These are phyloP conservation scores for Orthosia cruda DNA, from an alignment of 2,888 invertebrate species.

Conservation along the genomic window DNA sequence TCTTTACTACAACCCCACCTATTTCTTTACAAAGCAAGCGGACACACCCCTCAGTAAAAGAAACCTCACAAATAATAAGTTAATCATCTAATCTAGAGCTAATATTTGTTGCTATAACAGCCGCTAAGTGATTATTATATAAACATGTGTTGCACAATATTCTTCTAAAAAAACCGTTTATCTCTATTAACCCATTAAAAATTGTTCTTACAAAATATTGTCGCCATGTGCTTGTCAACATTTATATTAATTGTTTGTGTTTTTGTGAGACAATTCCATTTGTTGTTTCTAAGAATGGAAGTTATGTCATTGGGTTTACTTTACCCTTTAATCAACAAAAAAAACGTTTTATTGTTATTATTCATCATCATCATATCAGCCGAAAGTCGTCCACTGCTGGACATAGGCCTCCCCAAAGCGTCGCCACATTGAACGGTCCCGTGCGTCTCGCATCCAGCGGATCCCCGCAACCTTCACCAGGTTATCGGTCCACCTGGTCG, in stretches of 20 bases:
- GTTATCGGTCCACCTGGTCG: too few species aligned
- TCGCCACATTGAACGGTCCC: too few species aligned
- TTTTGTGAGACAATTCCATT: not conserved
- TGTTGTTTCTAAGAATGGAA: not conserved
- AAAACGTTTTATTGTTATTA: not conserved
- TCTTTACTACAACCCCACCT: not conserved
- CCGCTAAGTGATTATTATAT: slow-evolving; percentile 35
- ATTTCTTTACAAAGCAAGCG: not conserved
- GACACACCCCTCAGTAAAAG: slow-evolving; percentile 27
- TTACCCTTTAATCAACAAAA: slow-evolving; percentile 5
- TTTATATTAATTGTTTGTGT: slow-evolving; percentile 9
- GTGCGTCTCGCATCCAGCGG: too few species aligned
- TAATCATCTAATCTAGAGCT: slow-evolving; percentile 33
- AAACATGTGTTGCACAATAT: slow-evolving; percentile 25
- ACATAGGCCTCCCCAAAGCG: too few species aligned
- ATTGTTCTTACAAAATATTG: slow-evolving; percentile 17
- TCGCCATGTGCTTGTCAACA: slow-evolving; percentile 28
- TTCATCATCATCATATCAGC: too few species aligned
- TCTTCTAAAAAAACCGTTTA: not conserved
- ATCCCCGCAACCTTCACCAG: too few species aligned
- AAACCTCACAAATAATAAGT: slow-evolving; percentile 35
- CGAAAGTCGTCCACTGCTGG: too few species aligned
- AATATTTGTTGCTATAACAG: slow-evolving; percentile 38
- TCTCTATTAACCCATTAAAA: slow-evolving; percentile 14
- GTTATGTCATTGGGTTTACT: slow-evolving; percentile 4